Conservation (phyloP, 2,888 invertebrate species). For the Horisme vitalbata region DNA sequence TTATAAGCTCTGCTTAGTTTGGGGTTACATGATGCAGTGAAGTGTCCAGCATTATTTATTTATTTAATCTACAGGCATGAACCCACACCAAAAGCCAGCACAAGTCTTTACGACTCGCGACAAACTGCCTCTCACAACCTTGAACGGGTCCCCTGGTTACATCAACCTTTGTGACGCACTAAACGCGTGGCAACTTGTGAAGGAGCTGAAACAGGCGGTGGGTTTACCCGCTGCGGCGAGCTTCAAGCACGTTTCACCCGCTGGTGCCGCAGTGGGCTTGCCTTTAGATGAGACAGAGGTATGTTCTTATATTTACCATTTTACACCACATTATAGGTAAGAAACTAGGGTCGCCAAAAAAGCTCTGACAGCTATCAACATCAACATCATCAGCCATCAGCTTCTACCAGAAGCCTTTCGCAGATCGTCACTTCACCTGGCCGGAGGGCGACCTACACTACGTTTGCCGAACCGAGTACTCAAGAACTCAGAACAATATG, state of each 20-base stretch:
- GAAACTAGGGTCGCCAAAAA: background rate
- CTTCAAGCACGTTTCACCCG: conserved; percentile 99
- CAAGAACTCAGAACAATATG: no score
- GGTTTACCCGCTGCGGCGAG: conserved; percentile 96
- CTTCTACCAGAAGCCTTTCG: no score
- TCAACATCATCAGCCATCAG: no score
- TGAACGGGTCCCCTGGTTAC: conserved; percentile 98
- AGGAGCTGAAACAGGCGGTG: conserved; percentile 91
- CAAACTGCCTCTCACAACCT: conserved; percentile 91
- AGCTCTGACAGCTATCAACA: background rate
- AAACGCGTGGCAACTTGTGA: conserved; percentile 98
- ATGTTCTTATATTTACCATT: background rate
- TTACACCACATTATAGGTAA: background rate
- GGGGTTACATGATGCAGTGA: no score
- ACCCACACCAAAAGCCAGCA: conserved; percentile 98
- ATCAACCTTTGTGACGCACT: conserved; percentile 98
- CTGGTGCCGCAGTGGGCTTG: conserved; percentile 96
- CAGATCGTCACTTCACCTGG: no score
- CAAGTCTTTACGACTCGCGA: conserved; percentile 92
- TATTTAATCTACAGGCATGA: conserved; percentile 92
- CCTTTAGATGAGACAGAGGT: conserved; percentile 82
- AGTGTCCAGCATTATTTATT: no score
- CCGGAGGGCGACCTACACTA: no score
- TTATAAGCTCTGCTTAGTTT: no score
- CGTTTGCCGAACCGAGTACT: no score